These are phyloP conservation scores for Pangasius macronema DNA, from an alignment of 2,797 vertebrate species.

Conservation along the genomic window DNA sequence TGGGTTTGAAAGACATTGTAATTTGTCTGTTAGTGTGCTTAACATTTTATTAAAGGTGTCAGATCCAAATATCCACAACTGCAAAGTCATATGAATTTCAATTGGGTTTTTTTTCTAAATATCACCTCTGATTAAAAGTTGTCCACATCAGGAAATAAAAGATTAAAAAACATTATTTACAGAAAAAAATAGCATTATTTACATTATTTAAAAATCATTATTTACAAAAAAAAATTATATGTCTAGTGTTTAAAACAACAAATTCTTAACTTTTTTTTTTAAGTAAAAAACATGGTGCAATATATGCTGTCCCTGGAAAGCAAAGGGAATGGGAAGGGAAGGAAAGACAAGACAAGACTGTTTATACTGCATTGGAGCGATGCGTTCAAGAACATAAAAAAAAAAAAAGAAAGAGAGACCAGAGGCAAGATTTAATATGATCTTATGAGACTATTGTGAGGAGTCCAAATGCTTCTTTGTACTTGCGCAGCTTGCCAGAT, in stretches of 20 bases:
- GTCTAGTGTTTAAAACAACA: background rate
- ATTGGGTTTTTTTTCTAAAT: background rate
- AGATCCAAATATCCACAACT: background rate
- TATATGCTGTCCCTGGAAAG: background rate
- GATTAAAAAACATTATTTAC: background rate
- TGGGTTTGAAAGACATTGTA: background rate
- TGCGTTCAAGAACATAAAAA: background rate
- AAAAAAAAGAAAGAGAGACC: background rate
- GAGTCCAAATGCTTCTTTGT: slow-evolving; percentile 40
- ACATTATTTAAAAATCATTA: background rate
- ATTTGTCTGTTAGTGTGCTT: background rate
- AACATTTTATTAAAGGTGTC: slow-evolving; percentile 12
- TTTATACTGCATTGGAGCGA: background rate
- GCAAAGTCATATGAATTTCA: background rate
- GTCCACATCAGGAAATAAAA: background rate
- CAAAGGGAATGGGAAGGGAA: background rate
- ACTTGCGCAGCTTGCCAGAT: slow-evolving; percentile 44
- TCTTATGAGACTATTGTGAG: slow-evolving; percentile 31
- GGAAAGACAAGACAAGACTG: background rate
- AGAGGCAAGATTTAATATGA: slow-evolving; percentile 54
- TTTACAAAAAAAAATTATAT: background rate
- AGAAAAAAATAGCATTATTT: background rate
- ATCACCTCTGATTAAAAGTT: background rate
- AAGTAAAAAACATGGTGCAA: background rate
- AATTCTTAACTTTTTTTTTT: background rate